A percentile compares a stretch with the other conserved stretches of the same genome.
Conservation (phyloP, 2,888 invertebrate species). For the Cheilosia scutellata region DNA sequence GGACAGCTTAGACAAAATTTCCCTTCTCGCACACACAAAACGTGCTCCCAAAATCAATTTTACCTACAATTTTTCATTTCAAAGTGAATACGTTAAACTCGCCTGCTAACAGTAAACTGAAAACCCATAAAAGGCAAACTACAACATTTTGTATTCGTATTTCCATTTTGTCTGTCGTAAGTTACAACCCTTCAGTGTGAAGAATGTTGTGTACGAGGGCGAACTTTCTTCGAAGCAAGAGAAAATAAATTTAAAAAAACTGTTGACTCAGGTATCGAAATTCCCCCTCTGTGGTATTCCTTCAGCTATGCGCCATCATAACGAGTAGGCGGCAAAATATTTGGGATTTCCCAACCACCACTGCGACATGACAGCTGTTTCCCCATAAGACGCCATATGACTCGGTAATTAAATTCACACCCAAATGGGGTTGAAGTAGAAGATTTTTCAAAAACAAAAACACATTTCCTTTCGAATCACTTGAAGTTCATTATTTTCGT, state of each 20-base stretch:
- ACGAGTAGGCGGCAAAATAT: conserved; percentile 51
- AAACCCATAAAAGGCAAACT: conserved; percentile 33
- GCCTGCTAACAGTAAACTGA: conserved; percentile 2
- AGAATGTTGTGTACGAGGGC: not conserved
- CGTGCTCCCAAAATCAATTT: conserved; percentile 73
- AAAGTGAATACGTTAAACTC: conserved; percentile 19
- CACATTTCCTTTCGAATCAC: conserved; percentile 57
- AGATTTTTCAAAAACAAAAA: conserved; percentile 6
- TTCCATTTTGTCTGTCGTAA: conserved; percentile 5
- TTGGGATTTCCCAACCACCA: conserved; percentile 53
- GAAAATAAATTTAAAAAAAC: conserved; percentile 62
- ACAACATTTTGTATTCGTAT: conserved; percentile 34
- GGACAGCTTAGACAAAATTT: conserved; percentile 55
- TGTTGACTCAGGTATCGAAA: conserved; percentile 70
- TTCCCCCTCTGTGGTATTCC: conserved; percentile 39
- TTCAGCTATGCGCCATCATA: conserved; percentile 26
- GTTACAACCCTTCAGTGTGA: conserved; percentile 25
- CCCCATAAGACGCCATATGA: conserved; percentile 48
- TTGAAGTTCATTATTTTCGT: conserved; percentile 44
- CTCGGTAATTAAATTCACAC: conserved; percentile 61
- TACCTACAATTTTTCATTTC: conserved; percentile 65
- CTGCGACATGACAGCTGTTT: conserved; percentile 52
- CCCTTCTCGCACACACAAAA: conserved; percentile 11
- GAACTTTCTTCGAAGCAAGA: conserved; percentile 3
- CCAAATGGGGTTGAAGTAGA: conserved; percentile 16